Percentiles rank a stretch among this genome's conserved stretches.
Evolutionary conservation across 2,113 vertebrate species (phyloP).

Genomic region (Acrocephalus arundinaceus): DNA sequence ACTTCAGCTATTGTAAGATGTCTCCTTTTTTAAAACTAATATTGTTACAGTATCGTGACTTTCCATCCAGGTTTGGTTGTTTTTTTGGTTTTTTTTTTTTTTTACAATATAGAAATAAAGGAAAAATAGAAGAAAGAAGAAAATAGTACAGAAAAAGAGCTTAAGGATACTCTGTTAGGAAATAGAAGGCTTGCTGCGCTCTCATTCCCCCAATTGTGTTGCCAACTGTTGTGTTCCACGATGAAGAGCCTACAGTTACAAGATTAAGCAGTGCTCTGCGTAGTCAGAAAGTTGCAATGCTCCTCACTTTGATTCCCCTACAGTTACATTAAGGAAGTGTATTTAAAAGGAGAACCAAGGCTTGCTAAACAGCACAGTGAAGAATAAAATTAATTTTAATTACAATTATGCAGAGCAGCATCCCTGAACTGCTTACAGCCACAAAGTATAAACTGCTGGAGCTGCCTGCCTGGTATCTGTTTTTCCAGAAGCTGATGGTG

Average conservation of each 20-base stretch:
- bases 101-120: background rate
- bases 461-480: background rate
- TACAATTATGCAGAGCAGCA: background rate
- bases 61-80: background rate
- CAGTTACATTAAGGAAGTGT: background rate
- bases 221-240: background rate
- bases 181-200: background rate
- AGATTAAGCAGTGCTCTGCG: background rate
- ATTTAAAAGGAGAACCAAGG: background rate
- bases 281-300: background rate
- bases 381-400: background rate
- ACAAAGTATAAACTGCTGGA: background rate
- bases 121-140: background rate
- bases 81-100: background rate
- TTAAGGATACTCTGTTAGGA: background rate
- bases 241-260: background rate
- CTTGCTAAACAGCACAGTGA: background rate
- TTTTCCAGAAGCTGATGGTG: background rate
- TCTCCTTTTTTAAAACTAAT: background rate
- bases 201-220: background rate
- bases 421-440: background rate
- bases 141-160: background rate
- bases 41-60: rapidly evolving
- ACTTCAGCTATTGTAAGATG: rapidly evolving
- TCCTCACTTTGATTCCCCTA: background rate